These are phyloP conservation scores for Frieseomelitta varia DNA, from an alignment of 1,140 invertebrate genomes.

Conservation along the genomic window DNA sequence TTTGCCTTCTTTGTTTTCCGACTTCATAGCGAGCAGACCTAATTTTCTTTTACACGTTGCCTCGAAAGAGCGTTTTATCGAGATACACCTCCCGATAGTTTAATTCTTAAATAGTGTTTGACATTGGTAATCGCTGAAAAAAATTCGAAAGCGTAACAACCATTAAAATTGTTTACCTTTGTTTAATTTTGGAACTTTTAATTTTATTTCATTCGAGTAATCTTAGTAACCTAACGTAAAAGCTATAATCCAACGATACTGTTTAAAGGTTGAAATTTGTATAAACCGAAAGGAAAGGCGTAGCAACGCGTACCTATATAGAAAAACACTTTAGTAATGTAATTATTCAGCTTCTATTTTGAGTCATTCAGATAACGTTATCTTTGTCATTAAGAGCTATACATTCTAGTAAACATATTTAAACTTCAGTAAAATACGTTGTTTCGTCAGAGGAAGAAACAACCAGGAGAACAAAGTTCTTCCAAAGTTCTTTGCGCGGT, in stretches of 20 bases:
- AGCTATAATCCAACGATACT: too few relatives aligned
- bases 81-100: background rate
- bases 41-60: background rate
- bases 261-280: too few relatives aligned
- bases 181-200: too few relatives aligned
- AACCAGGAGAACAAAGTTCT: background rate
- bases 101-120: background rate
- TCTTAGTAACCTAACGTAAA: too few relatives aligned
- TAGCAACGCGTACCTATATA: background rate
- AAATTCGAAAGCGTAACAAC: too few relatives aligned
- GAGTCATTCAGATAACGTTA: conserved; percentile 68
- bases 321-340: background rate
- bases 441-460: background rate
- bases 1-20: background rate
- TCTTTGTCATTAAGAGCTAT: conserved; percentile 41
- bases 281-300: background rate
- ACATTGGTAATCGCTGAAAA: too few relatives aligned
- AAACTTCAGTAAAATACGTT: background rate
- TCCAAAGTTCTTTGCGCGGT: background rate
- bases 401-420: background rate
- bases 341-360: conserved; percentile 10
- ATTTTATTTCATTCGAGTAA: too few relatives aligned
- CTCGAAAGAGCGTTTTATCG: too few relatives aligned
- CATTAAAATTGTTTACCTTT: too few relatives aligned
- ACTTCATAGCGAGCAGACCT: background rate